Percentiles rank a stretch among this genome's conserved stretches.
phyloP scores from a whole-genome alignment of 2,888 invertebrate genomes.

The Lysandra bellargus region DNA sequence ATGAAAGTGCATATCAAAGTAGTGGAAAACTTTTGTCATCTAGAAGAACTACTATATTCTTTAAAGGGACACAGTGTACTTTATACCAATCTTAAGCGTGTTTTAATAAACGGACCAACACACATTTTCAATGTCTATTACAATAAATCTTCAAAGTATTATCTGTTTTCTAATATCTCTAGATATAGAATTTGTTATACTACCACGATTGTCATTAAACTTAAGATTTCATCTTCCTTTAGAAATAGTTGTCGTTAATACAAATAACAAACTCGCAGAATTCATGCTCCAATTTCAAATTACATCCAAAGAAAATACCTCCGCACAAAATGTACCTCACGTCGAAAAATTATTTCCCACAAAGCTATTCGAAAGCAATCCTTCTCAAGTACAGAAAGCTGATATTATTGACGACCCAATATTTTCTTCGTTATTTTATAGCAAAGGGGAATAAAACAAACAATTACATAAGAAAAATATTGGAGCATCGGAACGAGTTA shows the following conservation, averaged over 20 bases:
- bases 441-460: constrained; percentile 22
- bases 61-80: no score
- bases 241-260: not conserved
- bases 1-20: no score
- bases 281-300: not conserved
- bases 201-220: not conserved
- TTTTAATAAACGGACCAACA: no score
- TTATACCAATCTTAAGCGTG: no score
- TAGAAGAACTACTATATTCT: no score
- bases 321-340: constrained; percentile 22
- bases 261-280: not conserved
- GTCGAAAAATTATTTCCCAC: constrained; percentile 29
- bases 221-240: not conserved
- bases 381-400: constrained; percentile 26
- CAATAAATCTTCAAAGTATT: no score
- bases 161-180: no score
- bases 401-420: constrained; percentile 32
- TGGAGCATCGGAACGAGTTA: not conserved
- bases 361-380: constrained; percentile 28
- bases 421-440: constrained; percentile 22
- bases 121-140: no score
- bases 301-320: constrained; percentile 16
- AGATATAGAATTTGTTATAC: no score
- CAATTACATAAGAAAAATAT: constrained; percentile 7
- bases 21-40: no score